A percentile compares a stretch with the other conserved stretches of the same genome.
phyloP scores from a whole-genome alignment of 1,140 invertebrate genomes.

The Macrostomum lignano region DNA sequence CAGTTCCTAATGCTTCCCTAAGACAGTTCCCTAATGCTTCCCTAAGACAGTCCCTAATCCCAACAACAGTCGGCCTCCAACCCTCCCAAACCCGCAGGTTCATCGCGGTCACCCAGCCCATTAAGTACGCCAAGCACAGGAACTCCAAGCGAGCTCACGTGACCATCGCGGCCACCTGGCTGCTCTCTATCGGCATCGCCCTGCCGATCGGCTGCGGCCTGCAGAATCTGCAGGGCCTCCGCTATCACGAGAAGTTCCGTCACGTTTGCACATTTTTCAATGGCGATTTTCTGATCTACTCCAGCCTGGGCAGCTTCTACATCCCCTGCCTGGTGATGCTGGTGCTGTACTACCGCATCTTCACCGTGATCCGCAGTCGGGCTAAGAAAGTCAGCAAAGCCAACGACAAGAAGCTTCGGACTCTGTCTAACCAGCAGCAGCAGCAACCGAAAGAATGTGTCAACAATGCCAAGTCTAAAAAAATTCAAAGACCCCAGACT shows the following conservation, averaged over 20 bases:
- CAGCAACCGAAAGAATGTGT: too few species aligned
- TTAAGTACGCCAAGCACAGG: conserved; percentile 86
- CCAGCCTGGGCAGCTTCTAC: conserved; percentile 7
- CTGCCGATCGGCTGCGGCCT: conserved; percentile 72
- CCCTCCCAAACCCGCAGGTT: too few species aligned
- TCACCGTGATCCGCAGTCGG: conserved; percentile 5
- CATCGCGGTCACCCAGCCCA: conserved; percentile 77
- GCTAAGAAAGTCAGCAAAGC: too few species aligned
- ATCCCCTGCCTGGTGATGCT: conserved; percentile 7
- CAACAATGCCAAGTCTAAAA: too few species aligned
- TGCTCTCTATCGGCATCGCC: conserved; percentile 62
- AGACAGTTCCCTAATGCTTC: too few species aligned
- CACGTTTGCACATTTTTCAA: conserved; percentile 67
- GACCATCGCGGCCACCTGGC: conserved; percentile 69
- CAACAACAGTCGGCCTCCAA: too few species aligned
- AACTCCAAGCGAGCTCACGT: conserved; percentile 64
- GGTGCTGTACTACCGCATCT: conserved; percentile 7
- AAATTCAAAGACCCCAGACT: too few species aligned
- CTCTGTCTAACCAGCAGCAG: too few species aligned
- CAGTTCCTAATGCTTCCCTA: too few species aligned
- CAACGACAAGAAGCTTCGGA: too few species aligned
- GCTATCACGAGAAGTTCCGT: conserved; percentile 10
- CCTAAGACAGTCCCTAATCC: too few species aligned
- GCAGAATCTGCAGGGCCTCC: conserved; percentile 32
- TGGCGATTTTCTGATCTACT: conserved; percentile 47